Evolutionary conservation across 2,113 vertebrate species (phyloP).

Genomic region (Engraulis encrasicolus): DNA sequence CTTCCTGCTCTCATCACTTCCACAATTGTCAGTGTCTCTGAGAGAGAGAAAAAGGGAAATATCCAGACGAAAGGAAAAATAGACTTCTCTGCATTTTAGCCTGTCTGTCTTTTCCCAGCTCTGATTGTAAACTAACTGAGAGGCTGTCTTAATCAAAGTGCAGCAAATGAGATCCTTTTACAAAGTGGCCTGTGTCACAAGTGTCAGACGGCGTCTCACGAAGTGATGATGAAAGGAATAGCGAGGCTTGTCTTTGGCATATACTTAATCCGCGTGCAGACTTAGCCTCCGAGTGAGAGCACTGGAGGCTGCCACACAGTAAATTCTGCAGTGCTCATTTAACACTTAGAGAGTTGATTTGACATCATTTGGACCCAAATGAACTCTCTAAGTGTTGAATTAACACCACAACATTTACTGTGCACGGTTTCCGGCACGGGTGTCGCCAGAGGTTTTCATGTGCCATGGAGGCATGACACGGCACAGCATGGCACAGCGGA

Average conservation of each 20-base stretch:
- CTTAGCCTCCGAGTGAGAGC: neutral
- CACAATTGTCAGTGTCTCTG: neutral
- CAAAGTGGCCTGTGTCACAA: neutral
- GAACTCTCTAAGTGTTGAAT: too few relatives aligned
- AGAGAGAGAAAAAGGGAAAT: neutral
- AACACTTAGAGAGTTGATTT: too few relatives aligned
- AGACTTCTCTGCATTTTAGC: neutral
- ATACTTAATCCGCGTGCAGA: neutral
- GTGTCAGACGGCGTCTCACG: neutral
- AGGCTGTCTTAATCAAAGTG: constrained; percentile 18
- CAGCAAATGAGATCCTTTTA: constrained; percentile 6
- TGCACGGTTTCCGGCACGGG: neutral
- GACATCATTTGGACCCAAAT: too few relatives aligned
- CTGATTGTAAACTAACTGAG: constrained; percentile 4
- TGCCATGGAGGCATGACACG: neutral
- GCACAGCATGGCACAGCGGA: too few relatives aligned
- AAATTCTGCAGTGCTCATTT: too few relatives aligned
- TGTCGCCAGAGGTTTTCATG: neutral
- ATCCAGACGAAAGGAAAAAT: neutral
- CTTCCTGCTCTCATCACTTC: neutral
- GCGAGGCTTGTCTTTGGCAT: too few relatives aligned
- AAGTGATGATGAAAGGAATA: neutral
- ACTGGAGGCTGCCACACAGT: neutral
- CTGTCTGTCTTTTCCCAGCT: neutral
- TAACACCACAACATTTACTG: too few relatives aligned